A percentile compares a stretch with the other conserved stretches of the same genome.
Evolutionary conservation across 1,140 invertebrate species (phyloP).

Genomic region (Danaus melanippus): DNA sequence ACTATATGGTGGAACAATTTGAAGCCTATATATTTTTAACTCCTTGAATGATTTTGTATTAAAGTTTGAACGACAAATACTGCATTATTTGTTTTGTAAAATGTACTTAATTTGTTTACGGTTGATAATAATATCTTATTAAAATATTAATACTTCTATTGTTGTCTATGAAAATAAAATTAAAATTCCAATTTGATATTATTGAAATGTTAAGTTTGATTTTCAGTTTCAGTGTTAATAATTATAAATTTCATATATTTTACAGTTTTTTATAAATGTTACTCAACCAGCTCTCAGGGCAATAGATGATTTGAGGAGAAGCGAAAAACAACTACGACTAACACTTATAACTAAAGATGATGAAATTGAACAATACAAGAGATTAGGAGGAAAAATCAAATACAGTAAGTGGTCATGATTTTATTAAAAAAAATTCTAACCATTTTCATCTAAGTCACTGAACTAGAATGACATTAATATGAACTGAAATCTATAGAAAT

Average conservation of each 20-base stretch:
- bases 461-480: no score
- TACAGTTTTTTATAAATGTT: constrained; percentile 44
- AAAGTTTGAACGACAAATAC: no score
- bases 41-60: no score
- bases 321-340: constrained; percentile 34
- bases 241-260: constrained; percentile 2
- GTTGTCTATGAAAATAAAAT: neutral
- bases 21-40: no score
- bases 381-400: constrained; percentile 31
- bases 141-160: neutral
- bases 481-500: neutral
- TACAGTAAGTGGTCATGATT: constrained; percentile 24
- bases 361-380: constrained; percentile 49
- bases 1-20: no score
- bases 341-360: constrained; percentile 44
- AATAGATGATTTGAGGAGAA: constrained; percentile 39
- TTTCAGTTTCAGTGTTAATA: neutral
- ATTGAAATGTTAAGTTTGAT: neutral
- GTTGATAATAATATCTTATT: neutral
- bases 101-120: no score
- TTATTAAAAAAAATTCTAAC: constrained; percentile 1
- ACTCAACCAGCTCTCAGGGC: constrained; percentile 35
- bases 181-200: neutral
- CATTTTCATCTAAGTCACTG: no score
- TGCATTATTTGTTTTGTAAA: no score